phyloP scores from a whole-genome alignment of 2,797 vertebrate genomes.

The Delichon dasypus region DNA sequence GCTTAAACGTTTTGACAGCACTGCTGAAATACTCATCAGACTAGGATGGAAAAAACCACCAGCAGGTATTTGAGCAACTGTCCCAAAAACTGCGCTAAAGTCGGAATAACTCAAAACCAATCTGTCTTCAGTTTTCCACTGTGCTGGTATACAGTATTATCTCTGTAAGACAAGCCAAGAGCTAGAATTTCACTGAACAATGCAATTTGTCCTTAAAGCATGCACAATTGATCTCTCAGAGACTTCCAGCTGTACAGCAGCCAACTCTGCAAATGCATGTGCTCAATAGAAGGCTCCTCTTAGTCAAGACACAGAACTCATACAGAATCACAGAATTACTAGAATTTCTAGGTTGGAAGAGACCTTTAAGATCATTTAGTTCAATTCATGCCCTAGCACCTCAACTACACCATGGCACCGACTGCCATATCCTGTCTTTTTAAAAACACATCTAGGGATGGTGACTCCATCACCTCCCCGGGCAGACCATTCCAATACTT shows the following conservation, averaged over 20 bases:
- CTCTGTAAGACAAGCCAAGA: constrained; percentile 11
- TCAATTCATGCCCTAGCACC: not conserved
- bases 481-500: not conserved
- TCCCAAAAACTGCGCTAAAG: constrained; percentile 3
- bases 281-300: not conserved
- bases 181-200: constrained; percentile 32
- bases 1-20: constrained; percentile 41
- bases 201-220: not conserved
- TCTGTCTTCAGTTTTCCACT: constrained; percentile 19
- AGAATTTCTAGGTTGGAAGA: not conserved
- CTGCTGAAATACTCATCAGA: constrained; percentile 55
- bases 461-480: not conserved
- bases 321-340: not conserved
- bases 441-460: not conserved
- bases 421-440: not conserved
- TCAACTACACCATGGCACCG: not conserved
- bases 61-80: constrained; percentile 37
- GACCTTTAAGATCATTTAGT: not conserved
- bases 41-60: constrained; percentile 9
- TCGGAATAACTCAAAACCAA: not conserved
- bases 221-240: not conserved
- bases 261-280: not conserved
- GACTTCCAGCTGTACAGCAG: constrained; percentile 16
- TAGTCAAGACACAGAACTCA: not conserved
- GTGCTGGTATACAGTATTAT: not conserved